Evolutionary conservation across 2,888 invertebrate genomes (phyloP), one percentile per base, ranked within the genome.

Genomic region (Cosmorhoe ocellata): DNA sequence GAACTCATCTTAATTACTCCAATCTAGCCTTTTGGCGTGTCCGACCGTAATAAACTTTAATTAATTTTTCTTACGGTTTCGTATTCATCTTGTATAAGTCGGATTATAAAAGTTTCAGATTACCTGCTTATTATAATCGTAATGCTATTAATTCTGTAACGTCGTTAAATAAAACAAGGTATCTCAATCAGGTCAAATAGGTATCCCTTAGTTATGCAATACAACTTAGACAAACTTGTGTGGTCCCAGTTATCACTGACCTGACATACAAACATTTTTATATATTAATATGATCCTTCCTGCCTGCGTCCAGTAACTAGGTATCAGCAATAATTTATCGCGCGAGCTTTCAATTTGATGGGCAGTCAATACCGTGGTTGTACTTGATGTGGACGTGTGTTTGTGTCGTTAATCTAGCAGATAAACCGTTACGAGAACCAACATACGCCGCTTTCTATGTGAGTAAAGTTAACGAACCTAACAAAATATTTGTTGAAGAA

Each of bases 361-460:
- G 69, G 62, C 79, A 82, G 76, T 82, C 71, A 70, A 74, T 74
- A 72, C 65, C 64, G 61, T 64, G 68, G 67, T 71, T 71, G 71
- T 71, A 69, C 59, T 63, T 67, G 67, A 64, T 55, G 65, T 67
- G 69, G 79, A 77, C 80, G 80, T 74, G 73, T 62, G 59, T 52
- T 68, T 57, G 60, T 64, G 63, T 63, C 64, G 54, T 56, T 45
- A 56, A 62, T 64, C 53, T 32, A 44, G 41, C 24, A 53, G 44
- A 46, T 39, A 39, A 56, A 45, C 46, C 50, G 41, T 44, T 48
- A 51, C 51, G 28, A 42, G 38, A 34, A 46, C 36, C 52, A 38
- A 39, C 32, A 39, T 10, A 34, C 43, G 43, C 31, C 40, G 46
- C 31, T 44, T 58, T 52, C 46, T 49, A 53, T 45, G 61, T 59